Evolutionary conservation across 2,888 invertebrate genomes (phyloP), one percentile per base, ranked within the genome.

Genomic region (Liopterus haemorrhoidalis): DNA sequence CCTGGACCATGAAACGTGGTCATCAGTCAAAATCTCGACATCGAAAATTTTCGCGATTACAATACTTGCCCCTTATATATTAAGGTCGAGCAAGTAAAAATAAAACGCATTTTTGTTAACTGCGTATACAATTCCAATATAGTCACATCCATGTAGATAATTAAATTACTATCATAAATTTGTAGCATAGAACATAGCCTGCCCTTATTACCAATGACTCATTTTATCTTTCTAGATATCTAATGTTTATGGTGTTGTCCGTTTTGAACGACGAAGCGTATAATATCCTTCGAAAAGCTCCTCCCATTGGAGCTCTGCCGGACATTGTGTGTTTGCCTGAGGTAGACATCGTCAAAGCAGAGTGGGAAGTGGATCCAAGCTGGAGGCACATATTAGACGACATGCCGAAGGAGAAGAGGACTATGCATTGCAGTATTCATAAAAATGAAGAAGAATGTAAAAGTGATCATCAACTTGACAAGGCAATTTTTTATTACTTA

Each of bases 281-380:
- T 16, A 70, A 68, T 8, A 57, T 67, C 15, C 71, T 72, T 48
- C 51, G 52, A 1, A 49, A 54, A 1, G 42, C 49, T 5, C 71
- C 71, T 8, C 69, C 70, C 1, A 50, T 49, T 1, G 68, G 66
- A 4, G 60, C 64, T 18, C 57, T 71, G 4, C 59, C 58, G 4
- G 67, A 69, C 40, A 46, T 70, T n/a, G 56, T 60, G 1, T 52
- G 51, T 2, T 35, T 69, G n/a, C 49, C 58, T 12, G 33, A 38
- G 12, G 2, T n/a, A n/a, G n/a, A n/a, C n/a, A 12, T 25, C 11
- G 59, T 65, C 0, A 56, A 59, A 2, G 66, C 70, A 3, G 66
- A 68, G 50, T 72, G 71, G 71, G 70, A 72, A 58, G 45, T 52
- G n/a, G 71, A 71, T 47, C 58, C 56, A 1, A 67, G 64, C 47